Evolutionary conservation across 1,140 invertebrate genomes (phyloP).

Genomic region (Aphelinus certus): DNA sequence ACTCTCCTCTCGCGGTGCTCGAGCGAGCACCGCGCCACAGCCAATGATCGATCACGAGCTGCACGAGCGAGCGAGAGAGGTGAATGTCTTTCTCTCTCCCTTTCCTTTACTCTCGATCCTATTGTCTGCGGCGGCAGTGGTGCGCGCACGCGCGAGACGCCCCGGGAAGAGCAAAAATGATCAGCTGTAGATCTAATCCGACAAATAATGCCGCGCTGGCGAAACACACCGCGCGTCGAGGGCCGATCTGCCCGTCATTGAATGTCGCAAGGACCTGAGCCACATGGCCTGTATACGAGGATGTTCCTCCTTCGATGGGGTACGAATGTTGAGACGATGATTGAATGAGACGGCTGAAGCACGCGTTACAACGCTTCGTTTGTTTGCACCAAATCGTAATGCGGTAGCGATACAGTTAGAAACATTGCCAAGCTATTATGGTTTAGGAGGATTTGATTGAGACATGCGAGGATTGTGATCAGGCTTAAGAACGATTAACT

Average conservation of each 20-base stretch:
- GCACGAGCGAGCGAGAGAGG: constrained; percentile 18
- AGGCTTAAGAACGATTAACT: too few relatives aligned
- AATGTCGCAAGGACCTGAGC: constrained; percentile 11
- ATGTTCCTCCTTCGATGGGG: not conserved
- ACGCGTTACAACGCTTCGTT: too few relatives aligned
- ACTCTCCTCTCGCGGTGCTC: not conserved
- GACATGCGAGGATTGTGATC: too few relatives aligned
- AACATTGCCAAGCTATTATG: too few relatives aligned
- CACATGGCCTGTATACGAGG: not conserved
- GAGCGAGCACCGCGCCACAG: not conserved
- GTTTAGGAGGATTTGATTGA: too few relatives aligned
- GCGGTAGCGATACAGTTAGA: too few relatives aligned
- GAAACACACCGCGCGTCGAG: not conserved
- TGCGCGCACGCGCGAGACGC: too few relatives aligned
- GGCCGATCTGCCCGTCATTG: not conserved
- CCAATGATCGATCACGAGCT: constrained; percentile 34
- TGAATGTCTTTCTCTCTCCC: constrained; percentile 26
- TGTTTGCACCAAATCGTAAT: too few relatives aligned
- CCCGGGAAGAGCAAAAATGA: not conserved
- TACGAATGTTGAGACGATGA: too few relatives aligned
- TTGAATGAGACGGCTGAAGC: too few relatives aligned
- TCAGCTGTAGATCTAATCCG: constrained; percentile 2
- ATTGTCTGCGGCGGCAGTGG: not conserved
- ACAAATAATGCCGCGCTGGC: constrained; percentile 9
- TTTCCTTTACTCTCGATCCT: constrained; percentile 5